A percentile compares a stretch with the other conserved stretches of the same genome.
Conservation (phyloP, 2,113 vertebrate genomes). For the Tylochromis polylepis region DNA sequence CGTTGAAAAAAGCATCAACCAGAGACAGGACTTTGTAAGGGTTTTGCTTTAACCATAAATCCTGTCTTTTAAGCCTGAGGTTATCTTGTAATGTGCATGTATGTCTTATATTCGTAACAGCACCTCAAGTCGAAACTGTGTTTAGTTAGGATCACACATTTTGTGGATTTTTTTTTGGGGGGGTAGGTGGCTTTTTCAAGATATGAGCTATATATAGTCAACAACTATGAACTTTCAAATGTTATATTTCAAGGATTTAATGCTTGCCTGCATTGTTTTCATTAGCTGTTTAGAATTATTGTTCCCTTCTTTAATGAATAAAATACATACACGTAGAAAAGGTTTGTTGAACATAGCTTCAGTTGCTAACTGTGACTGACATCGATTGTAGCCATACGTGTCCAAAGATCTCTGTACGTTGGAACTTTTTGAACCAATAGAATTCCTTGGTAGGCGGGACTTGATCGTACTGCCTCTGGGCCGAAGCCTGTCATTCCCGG, state of each 20-base stretch:
- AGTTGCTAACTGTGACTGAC: constrained; percentile 1
- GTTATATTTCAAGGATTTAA: not conserved
- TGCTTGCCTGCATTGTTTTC: not conserved
- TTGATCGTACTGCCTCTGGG: not conserved
- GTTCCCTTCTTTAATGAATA: not conserved
- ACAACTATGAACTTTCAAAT: not conserved
- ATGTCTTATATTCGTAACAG: not conserved
- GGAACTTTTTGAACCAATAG: constrained; percentile 36
- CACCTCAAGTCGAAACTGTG: not conserved
- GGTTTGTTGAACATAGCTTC: constrained; percentile 3
- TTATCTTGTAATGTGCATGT: not conserved
- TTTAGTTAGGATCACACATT: not conserved
- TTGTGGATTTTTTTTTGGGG: fast-evolving
- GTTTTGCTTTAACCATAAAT: not conserved
- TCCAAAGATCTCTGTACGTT: not conserved
- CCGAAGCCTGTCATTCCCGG: constrained; percentile 48
- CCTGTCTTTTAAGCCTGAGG: not conserved
- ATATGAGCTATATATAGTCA: not conserved
- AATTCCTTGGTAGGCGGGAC: constrained; percentile 19
- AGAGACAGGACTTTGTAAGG: not conserved
- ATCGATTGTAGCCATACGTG: not conserved
- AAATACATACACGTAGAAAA: not conserved
- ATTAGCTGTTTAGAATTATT: not conserved
- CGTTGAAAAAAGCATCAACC: not conserved
- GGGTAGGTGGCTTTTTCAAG: not conserved